Percentiles rank a stretch among this genome's conserved stretches.
Conservation (phyloP, 1,140 invertebrate species). For the Liolophura sinensis region DNA sequence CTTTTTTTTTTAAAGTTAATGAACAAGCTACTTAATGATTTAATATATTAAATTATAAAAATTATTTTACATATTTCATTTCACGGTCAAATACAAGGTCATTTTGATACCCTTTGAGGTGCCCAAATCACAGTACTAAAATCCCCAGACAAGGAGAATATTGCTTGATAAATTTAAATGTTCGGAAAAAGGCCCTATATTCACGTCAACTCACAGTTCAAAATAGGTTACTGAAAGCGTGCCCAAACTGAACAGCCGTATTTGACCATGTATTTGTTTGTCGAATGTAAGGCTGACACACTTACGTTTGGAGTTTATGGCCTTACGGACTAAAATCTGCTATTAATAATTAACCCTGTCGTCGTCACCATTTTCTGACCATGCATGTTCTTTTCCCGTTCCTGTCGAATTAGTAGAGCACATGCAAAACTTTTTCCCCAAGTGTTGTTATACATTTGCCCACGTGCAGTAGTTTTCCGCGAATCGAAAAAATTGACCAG, state of each 20-base stretch:
- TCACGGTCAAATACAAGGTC: too few relatives aligned
- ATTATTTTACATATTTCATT: not conserved
- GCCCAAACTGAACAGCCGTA: too few relatives aligned
- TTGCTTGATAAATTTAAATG: too few relatives aligned
- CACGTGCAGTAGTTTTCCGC: not conserved
- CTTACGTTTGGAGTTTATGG: too few relatives aligned
- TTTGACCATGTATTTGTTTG: not conserved
- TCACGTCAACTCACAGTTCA: too few relatives aligned
- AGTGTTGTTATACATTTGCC: too few relatives aligned
- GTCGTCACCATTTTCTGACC: not conserved
- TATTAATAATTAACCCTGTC: not conserved
- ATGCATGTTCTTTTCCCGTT: too few relatives aligned
- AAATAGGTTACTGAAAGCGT: too few relatives aligned
- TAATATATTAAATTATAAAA: not conserved
- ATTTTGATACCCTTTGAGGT: too few relatives aligned
- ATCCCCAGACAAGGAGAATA: too few relatives aligned
- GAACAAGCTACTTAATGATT: not conserved
- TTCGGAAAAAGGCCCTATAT: too few relatives aligned
- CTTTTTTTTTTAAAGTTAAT: not conserved
- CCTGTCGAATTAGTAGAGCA: not conserved
- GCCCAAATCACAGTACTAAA: too few relatives aligned
- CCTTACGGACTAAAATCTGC: not conserved
- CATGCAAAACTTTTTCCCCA: not conserved
- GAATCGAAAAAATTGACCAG: not conserved
- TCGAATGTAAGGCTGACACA: not conserved